These are phyloP conservation scores for Whitmania pigra DNA, from an alignment of 1,140 invertebrate species.

Conservation along the genomic window DNA sequence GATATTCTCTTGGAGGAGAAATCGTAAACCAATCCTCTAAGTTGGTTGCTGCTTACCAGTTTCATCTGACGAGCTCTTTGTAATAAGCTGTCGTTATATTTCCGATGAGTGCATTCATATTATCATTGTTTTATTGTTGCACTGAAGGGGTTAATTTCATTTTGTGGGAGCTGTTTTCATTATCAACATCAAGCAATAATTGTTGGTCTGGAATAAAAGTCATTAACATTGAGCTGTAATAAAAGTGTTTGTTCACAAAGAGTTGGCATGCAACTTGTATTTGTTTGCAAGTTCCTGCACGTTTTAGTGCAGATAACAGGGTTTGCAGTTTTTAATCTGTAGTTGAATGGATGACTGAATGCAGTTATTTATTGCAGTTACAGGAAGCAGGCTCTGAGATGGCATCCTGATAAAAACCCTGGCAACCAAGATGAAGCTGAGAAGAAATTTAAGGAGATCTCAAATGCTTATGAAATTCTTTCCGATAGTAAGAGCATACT, in stretches of 20 bases:
- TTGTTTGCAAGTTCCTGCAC: background rate
- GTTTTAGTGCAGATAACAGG: background rate
- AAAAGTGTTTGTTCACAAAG: background rate
- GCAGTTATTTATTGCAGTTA: constrained; percentile 54
- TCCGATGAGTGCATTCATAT: too few relatives aligned
- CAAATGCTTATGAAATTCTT: constrained; percentile 95
- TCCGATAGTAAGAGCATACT: constrained; percentile 67
- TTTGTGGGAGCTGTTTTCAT: background rate
- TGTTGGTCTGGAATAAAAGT: too few relatives aligned
- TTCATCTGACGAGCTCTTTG: too few relatives aligned
- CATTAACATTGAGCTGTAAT: too few relatives aligned
- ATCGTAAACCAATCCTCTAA: too few relatives aligned
- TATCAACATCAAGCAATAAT: too few relatives aligned
- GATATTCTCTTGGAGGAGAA: too few relatives aligned
- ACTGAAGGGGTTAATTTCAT: too few relatives aligned
- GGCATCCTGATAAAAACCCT: constrained; percentile 99
- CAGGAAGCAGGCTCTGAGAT: constrained; percentile 88
- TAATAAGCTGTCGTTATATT: too few relatives aligned
- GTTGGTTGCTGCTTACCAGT: too few relatives aligned
- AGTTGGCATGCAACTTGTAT: background rate
- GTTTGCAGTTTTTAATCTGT: background rate
- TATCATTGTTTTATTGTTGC: too few relatives aligned
- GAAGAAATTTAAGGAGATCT: constrained; percentile 91
- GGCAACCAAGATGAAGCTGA: constrained; percentile 90
- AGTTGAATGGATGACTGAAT: too few relatives aligned